These are phyloP conservation scores for Subacronicta megacephala DNA, from an alignment of 2,888 invertebrate genomes.

Conservation along the genomic window DNA sequence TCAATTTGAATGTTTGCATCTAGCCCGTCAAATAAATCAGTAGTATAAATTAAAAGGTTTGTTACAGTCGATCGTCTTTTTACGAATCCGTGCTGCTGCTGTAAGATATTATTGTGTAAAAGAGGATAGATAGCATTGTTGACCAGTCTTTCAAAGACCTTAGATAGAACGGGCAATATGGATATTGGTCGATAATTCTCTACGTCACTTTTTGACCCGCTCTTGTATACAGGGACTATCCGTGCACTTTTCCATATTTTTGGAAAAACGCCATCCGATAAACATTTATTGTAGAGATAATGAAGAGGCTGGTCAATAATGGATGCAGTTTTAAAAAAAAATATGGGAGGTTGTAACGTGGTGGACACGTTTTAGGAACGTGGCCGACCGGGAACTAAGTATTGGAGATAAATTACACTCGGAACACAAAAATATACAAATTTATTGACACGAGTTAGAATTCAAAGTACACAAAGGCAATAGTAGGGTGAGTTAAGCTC, in stretches of 20 bases:
- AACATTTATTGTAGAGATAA: not conserved
- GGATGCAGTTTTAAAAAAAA: too few species aligned
- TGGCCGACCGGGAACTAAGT: too few species aligned
- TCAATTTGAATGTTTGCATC: slow-evolving; percentile 4
- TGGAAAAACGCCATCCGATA: slow-evolving; percentile 28
- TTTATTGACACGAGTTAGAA: too few species aligned
- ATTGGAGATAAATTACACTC: too few species aligned
- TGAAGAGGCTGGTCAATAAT: too few species aligned
- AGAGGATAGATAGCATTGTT: slow-evolving; percentile 34
- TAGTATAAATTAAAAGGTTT: slow-evolving; percentile 25
- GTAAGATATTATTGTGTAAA: slow-evolving; percentile 25
- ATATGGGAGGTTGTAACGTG: too few species aligned
- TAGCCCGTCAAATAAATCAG: slow-evolving; percentile 4
- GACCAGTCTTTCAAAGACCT: slow-evolving; percentile 44
- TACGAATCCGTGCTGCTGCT: slow-evolving; percentile 44
- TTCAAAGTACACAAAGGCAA: too few species aligned
- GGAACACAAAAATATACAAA: too few species aligned
- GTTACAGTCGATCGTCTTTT: slow-evolving; percentile 36
- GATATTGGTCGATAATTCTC: slow-evolving; percentile 43
- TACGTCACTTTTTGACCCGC: slow-evolving; percentile 24
- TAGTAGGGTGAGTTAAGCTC: too few species aligned
- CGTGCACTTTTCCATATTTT: slow-evolving; percentile 36
- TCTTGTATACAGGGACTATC: slow-evolving; percentile 35
- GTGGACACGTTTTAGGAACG: too few species aligned
- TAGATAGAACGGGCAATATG: slow-evolving; percentile 34